These are phyloP conservation scores for Lampropteryx suffumata DNA, from an alignment of 2,888 invertebrate species.

Conservation along the genomic window DNA sequence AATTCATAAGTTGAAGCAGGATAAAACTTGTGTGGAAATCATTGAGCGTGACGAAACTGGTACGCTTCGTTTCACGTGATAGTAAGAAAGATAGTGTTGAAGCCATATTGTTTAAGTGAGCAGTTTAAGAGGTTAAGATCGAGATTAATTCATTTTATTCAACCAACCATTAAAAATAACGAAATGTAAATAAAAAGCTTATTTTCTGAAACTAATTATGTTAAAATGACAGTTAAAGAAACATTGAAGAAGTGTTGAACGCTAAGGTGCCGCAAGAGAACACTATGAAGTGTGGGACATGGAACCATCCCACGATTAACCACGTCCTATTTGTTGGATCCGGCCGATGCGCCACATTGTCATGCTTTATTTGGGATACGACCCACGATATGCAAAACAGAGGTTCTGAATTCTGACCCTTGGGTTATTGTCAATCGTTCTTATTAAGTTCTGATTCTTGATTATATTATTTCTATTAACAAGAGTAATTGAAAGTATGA, in stretches of 20 bases:
- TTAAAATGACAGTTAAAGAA: too few relatives aligned
- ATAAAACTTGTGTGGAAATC: conserved; percentile 49
- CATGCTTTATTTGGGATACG: conserved; percentile 7
- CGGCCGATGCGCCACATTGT: conserved; percentile 11
- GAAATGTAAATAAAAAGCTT: too few relatives aligned
- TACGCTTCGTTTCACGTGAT: conserved; percentile 59
- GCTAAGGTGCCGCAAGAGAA: conserved; percentile 10
- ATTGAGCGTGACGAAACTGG: conserved; percentile 58
- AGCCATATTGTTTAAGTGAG: conserved; percentile 46
- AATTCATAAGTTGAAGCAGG: conserved; percentile 17
- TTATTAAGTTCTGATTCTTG: too few relatives aligned
- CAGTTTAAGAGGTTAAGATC: conserved; percentile 2
- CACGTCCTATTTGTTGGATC: conserved; percentile 21
- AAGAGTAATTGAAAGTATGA: too few relatives aligned
- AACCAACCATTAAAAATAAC: background rate
- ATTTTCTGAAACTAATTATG: too few relatives aligned
- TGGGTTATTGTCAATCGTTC: too few relatives aligned
- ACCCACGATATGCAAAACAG: background rate
- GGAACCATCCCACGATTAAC: conserved; percentile 6
- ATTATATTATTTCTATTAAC: too few relatives aligned
- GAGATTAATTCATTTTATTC: background rate
- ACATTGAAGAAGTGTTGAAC: conserved; percentile 1
- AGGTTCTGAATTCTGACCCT: too few relatives aligned
- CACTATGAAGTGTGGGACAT: conserved; percentile 15
- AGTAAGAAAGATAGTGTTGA: conserved; percentile 46